Conservation (phyloP, 2,113 vertebrate species). For the Nyctibius bracteatus region DNA sequence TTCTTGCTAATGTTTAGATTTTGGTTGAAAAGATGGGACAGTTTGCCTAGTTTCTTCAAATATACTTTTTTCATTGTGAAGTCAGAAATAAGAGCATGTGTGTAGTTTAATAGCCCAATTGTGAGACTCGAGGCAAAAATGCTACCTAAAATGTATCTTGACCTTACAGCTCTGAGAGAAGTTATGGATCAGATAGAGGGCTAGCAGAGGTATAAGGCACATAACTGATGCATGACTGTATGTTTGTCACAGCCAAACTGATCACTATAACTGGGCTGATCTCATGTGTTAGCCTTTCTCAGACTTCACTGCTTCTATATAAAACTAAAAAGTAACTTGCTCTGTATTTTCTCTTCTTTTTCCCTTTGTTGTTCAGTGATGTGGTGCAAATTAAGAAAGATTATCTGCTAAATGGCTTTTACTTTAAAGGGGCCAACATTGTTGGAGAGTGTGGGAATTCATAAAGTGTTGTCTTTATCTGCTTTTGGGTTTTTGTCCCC, state of each 20-base stretch:
- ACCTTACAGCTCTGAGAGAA: background rate
- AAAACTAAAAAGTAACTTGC: background rate
- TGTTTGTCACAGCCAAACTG: background rate
- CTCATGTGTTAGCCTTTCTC: background rate
- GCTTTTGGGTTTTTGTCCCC: background rate
- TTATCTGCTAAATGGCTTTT: background rate
- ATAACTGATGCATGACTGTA: background rate
- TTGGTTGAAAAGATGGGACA: background rate
- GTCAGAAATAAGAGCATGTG: background rate
- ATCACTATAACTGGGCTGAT: background rate
- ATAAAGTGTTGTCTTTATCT: background rate
- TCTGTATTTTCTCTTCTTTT: background rate
- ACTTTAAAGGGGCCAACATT: background rate
- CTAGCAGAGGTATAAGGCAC: background rate
- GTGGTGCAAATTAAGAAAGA: slow-evolving; percentile 14
- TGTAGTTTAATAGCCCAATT: background rate
- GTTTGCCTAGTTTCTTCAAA: background rate
- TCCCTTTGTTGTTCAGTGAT: background rate
- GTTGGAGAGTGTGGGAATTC: background rate
- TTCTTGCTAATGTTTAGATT: background rate
- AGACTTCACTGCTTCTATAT: background rate
- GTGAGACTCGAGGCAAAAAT: background rate
- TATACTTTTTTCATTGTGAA: background rate
- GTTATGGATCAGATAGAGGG: background rate
- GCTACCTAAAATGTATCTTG: background rate